These are phyloP conservation scores for Abramis brama DNA, from an alignment of 2,113 vertebrate genomes.

Conservation along the genomic window DNA sequence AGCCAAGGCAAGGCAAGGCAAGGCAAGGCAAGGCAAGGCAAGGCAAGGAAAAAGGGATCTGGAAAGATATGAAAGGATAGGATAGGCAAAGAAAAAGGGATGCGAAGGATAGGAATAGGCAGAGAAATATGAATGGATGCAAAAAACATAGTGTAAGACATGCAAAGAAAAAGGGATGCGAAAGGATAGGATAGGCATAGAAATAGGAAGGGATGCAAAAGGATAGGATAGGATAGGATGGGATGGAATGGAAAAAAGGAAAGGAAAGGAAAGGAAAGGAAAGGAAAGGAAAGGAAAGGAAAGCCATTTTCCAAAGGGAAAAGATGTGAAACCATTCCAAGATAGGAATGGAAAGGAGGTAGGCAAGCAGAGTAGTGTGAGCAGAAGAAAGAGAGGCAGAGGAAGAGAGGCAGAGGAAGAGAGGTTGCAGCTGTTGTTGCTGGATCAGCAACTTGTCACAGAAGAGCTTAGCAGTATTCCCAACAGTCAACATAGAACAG, in stretches of 20 bases:
- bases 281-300: not conserved
- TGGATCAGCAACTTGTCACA: conserved; percentile 67
- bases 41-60: not conserved
- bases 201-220: not conserved
- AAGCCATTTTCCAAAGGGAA: not conserved
- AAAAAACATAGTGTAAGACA: not conserved
- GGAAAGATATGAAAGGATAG: not conserved
- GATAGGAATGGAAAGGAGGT: not conserved
- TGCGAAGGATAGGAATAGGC: not conserved
- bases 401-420: not conserved
- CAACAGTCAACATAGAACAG: conserved; percentile 60
- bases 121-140: not conserved
- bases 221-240: not conserved
- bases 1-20: not conserved
- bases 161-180: not conserved
- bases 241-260: not conserved
- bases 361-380: not conserved
- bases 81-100: not conserved
- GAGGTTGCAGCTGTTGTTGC: conserved; percentile 56
- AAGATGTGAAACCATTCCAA: not conserved
- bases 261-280: not conserved
- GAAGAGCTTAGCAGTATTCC: conserved; percentile 65
- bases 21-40: not conserved
- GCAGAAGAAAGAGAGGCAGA: conserved; percentile 9
- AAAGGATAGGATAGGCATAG: not conserved